Evolutionary conservation across 2,888 invertebrate genomes (phyloP), one percentile per base, ranked within the genome.

Genomic region (Lysandra coridon): DNA sequence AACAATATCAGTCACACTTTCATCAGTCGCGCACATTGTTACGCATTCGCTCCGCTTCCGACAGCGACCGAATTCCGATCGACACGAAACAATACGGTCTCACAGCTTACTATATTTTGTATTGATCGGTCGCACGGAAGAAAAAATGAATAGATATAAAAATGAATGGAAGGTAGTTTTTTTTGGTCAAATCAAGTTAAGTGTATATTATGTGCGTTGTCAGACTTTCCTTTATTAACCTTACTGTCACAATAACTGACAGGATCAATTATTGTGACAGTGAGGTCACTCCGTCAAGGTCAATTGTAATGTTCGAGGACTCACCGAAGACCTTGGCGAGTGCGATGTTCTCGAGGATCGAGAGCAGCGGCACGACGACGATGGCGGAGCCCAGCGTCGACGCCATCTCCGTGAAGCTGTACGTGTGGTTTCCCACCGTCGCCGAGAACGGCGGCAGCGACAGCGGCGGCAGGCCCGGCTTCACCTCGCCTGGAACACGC

Each of bases 311-410:
- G 10, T 4, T 4, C 30, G n/a, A 14, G 10, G 10, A 17, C 53
- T 12, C 80, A 93, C 95, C 94, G 91, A 99, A 99, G 1, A 98
- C 98, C 92, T 99, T 99, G 2, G 98, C 98, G 83, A 99, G 98
- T 0, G 99, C 99, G 78, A 99, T 98, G 88, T 98, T 98, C 85
- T 99, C 99, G 17, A 99, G 95, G 1, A 99, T 97, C 0, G 98
- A 98, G 81, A 99, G 97, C 79, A 99, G 95, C 0, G 99, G 98
- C 75, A 99, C 97, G 69, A 99, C 96, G 81, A 97, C 94, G 81
- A 99, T 96, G 12, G 98, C 98, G 1, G 97, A 96, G 12, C 98
- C 98, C 79, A 99, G 95, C 85, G 97, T 97, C 81, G 96, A 95
- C 7, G 97, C 94, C 97, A 97, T 97, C 86, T 97, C 96, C 76